Evolutionary conservation across 2,888 invertebrate genomes (phyloP), one percentile per base, ranked within the genome.

Genomic region (Andrena fulva): DNA sequence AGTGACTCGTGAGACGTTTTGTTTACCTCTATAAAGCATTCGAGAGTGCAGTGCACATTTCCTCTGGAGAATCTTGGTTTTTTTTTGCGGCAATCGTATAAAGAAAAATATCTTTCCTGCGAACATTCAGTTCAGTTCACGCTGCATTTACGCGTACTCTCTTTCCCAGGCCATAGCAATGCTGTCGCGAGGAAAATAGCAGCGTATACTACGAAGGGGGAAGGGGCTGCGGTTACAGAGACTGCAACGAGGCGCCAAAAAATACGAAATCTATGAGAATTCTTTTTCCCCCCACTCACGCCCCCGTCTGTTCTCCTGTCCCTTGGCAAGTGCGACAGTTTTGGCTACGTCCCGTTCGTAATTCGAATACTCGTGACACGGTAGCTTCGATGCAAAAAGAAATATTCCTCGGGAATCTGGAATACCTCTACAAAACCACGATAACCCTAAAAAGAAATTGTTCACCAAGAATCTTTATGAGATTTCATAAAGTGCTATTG

Each of bases 41-140:
- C 35, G 7, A 48, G 5, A 63, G 31, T 6, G 50, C 24, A 24
- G 48, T n/a, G 16, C 35, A 8, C 12, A 24, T 50, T 62, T 63
- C n/a, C 2, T 60, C 1, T 56, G 0, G 35, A 48, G 66, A 48
- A n/a, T 48, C 33, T 12, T 33, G 1, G 8, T 42, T 42, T 42
- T 60, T 59, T 77, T 67, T 68, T 33, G 62, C 7, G 24, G 31
- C 59, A 70, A 78, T 66, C 27, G 64, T 27, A 31, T 33, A 66
- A 27, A 66, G 64, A 73, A 78, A 78, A 78, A 56, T 78, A 66
- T 69, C 59, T 78, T 73, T 33, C 60, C 48, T 60, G 20, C 59
- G 31, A 81, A 72, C 59, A 78, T 72, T 20, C 80, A 69, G 59
- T 78, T 78, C 73, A 27, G 73, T 78, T 78, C 64, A 66, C 68